phyloP scores from a whole-genome alignment of 2,113 vertebrate species.

The Neolamprologus cancellatus region DNA sequence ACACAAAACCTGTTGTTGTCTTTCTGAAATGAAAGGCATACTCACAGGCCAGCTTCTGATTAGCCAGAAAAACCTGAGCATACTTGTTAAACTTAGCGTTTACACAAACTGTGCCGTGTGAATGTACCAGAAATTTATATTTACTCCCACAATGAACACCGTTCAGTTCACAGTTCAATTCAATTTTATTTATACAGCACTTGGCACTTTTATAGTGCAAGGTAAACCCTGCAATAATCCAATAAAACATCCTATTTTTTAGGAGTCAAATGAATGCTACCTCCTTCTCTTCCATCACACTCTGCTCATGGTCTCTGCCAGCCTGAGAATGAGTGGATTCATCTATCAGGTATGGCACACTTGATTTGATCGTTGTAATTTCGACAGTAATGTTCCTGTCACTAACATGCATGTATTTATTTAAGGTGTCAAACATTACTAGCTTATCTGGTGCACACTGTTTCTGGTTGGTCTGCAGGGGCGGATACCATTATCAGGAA shows the following conservation, averaged over 20 bases:
- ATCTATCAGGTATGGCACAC: constrained; percentile 84
- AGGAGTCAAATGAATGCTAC: constrained; percentile 92
- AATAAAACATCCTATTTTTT: neutral
- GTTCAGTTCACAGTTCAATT: neutral
- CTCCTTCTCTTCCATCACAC: constrained; percentile 91
- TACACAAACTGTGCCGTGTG: accelerated
- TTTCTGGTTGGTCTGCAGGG: constrained; percentile 69
- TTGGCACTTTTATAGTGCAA: neutral
- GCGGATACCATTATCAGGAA: constrained; percentile 84
- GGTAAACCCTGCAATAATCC: neutral
- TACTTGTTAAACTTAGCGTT: neutral
- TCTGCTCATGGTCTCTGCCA: constrained; percentile 89
- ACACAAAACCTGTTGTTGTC: neutral
- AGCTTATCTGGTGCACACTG: neutral
- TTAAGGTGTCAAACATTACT: neutral
- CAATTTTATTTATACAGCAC: neutral
- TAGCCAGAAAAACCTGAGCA: neutral
- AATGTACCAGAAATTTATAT: neutral
- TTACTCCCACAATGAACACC: accelerated
- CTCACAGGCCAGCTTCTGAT: neutral
- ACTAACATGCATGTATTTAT: neutral
- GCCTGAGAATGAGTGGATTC: constrained; percentile 95
- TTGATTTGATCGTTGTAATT: neutral
- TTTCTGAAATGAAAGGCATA: neutral
- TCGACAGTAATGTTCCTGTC: neutral